phyloP scores from a whole-genome alignment of 2,113 vertebrate species.

The Sebastes fasciatus region DNA sequence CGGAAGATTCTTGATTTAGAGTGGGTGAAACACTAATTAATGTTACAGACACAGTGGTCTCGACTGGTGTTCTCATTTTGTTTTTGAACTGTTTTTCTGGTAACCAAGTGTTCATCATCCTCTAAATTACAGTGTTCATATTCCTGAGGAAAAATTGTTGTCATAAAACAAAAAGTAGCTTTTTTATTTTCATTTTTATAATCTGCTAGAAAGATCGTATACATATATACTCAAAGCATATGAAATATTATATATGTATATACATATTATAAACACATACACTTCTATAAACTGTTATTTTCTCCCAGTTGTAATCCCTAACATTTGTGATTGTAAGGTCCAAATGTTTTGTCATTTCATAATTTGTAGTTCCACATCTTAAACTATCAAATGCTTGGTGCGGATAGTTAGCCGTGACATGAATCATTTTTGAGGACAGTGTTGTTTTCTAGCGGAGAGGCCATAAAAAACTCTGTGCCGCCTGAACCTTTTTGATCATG shows the following conservation, averaged over 20 bases:
- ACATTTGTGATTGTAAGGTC: slow-evolving; percentile 34
- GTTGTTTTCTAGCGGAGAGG: slow-evolving; percentile 66
- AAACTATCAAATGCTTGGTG: slow-evolving; percentile 59
- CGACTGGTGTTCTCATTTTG: slow-evolving; percentile 36
- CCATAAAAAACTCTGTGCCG: slow-evolving; percentile 67
- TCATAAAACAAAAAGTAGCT: slow-evolving; percentile 38
- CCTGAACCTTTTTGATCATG: slow-evolving; percentile 73
- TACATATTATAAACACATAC: slow-evolving; percentile 18
- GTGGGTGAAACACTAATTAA: slow-evolving; percentile 27
- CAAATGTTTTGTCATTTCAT: slow-evolving; percentile 55
- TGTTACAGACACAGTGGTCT: slow-evolving; percentile 17
- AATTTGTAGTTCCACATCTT: slow-evolving; percentile 54
- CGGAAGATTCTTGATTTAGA: neutral
- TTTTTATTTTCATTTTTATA: slow-evolving; percentile 47
- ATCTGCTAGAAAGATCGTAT: slow-evolving; percentile 23
- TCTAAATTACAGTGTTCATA: slow-evolving; percentile 50
- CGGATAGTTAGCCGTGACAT: slow-evolving; percentile 54
- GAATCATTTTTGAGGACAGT: slow-evolving; percentile 65
- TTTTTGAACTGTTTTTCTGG: slow-evolving; percentile 54
- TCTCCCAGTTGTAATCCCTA: slow-evolving; percentile 6
- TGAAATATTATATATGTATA: slow-evolving; percentile 40
- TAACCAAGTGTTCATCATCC: slow-evolving; percentile 53
- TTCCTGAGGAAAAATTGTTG: slow-evolving; percentile 41
- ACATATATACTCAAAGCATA: slow-evolving; percentile 5
- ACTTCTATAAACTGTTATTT: slow-evolving; percentile 36